These are phyloP conservation scores for Teinopalpus imperialis DNA, from an alignment of 2,888 invertebrate species.

Conservation along the genomic window DNA sequence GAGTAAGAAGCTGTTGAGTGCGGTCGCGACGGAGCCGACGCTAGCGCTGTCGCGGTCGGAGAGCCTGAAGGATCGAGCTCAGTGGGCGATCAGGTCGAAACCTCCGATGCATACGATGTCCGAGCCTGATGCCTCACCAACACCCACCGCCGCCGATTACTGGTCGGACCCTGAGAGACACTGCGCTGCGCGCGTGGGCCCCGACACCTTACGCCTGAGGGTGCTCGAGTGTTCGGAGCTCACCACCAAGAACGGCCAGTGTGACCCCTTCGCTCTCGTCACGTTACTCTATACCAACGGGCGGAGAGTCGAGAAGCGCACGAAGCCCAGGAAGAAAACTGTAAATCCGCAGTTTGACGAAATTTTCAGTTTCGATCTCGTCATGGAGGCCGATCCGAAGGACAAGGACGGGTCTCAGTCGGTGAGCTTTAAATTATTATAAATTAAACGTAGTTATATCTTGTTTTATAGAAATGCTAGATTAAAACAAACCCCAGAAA, in stretches of 20 bases:
- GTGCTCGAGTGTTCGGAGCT: conserved; percentile 93
- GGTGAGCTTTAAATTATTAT: too few species aligned
- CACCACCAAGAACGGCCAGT: conserved; percentile 93
- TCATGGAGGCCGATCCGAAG: conserved; percentile 80
- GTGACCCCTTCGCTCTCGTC: conserved; percentile 94
- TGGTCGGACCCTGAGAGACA: conserved; percentile 77
- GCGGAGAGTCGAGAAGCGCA: conserved; percentile 89
- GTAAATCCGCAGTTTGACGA: conserved; percentile 95
- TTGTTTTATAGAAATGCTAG: too few species aligned
- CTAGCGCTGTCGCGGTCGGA: conserved; percentile 72
- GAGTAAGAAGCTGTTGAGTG: conserved; percentile 68
- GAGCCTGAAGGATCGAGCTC: conserved; percentile 71
- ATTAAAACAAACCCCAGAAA: too few species aligned
- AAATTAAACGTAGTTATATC: too few species aligned
- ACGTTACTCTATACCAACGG: conserved; percentile 91
- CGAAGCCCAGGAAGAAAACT: conserved; percentile 94
- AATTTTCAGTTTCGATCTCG: conserved; percentile 89
- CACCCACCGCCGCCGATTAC: conserved; percentile 75
- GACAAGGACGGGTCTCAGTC: conserved; percentile 80
- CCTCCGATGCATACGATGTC: conserved; percentile 73
- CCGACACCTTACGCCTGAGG: conserved; percentile 81
- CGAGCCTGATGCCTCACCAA: conserved; percentile 61
- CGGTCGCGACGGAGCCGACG: conserved; percentile 65
- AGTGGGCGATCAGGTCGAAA: conserved; percentile 62
- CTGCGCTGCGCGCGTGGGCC: conserved; percentile 68